These are phyloP conservation scores for Pholis gunnellus DNA, from an alignment of 2,113 vertebrate genomes.

Conservation along the genomic window DNA sequence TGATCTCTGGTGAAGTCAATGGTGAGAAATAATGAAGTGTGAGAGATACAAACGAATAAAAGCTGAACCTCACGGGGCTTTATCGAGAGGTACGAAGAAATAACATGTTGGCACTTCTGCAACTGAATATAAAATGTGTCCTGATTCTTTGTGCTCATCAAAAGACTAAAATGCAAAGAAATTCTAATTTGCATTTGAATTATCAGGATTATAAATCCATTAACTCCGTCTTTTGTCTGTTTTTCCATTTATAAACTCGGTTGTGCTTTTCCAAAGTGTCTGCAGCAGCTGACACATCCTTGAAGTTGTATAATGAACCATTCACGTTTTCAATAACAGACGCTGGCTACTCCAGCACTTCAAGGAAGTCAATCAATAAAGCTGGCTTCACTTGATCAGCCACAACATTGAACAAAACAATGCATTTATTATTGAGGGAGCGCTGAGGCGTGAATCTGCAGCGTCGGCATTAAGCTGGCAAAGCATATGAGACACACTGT, in stretches of 20 bases:
- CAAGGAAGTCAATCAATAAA: neutral
- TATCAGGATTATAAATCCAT: slow-evolving; percentile 11
- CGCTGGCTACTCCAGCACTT: neutral
- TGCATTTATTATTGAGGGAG: neutral
- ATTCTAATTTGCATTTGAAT: slow-evolving; percentile 24
- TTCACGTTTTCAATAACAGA: neutral
- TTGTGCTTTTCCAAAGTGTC: neutral
- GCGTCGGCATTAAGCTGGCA: neutral
- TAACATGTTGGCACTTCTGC: neutral
- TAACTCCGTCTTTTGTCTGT: slow-evolving; percentile 1
- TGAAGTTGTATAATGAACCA: neutral
- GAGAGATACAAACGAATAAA: neutral
- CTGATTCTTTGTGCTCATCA: neutral
- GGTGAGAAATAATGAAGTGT: neutral
- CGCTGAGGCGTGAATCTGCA: neutral
- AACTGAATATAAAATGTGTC: neutral
- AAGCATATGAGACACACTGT: neutral
- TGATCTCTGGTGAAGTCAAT: neutral
- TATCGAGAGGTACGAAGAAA: neutral
- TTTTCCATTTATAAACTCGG: neutral
- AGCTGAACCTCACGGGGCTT: neutral
- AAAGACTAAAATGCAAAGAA: neutral
- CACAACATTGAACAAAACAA: neutral
- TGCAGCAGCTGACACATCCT: neutral
- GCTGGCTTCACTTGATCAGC: neutral